phyloP scores from a whole-genome alignment of 2,888 invertebrate species.

The Eueremaeus valkanovi region DNA sequence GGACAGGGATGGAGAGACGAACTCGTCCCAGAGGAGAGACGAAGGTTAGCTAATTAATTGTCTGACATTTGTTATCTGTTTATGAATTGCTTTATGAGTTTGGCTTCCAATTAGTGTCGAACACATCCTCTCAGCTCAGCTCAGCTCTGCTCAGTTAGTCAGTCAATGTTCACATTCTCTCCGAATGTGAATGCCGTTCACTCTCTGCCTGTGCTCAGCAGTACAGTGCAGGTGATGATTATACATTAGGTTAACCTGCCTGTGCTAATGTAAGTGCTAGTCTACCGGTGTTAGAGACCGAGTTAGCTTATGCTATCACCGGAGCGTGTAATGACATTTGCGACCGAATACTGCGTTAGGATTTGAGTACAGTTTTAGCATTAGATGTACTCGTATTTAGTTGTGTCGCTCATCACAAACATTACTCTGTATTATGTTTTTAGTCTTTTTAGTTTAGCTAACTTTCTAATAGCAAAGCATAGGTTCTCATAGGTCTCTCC shows the following conservation, averaged over 20 bases:
- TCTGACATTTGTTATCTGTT: neutral
- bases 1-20: slow-evolving; percentile 29
- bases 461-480: no score
- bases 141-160: neutral
- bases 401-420: no score
- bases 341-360: neutral
- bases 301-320: neutral
- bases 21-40: slow-evolving; percentile 26
- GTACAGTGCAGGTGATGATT: slow-evolving; percentile 17
- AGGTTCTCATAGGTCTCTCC: neutral
- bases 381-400: no score
- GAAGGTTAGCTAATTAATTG: slow-evolving; percentile 35
- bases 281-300: neutral
- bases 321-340: slow-evolving; percentile 21
- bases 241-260: slow-evolving; percentile 14
- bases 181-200: neutral
- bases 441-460: no score
- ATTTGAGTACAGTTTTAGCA: no score
- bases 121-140: neutral
- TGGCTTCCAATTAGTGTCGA: slow-evolving; percentile 10
- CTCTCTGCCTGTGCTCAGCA: neutral
- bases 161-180: neutral
- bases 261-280: neutral
- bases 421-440: no score
- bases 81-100: neutral